Conservation (phyloP, 2,888 invertebrate genomes). For the Drosophila tripunctata region DNA sequence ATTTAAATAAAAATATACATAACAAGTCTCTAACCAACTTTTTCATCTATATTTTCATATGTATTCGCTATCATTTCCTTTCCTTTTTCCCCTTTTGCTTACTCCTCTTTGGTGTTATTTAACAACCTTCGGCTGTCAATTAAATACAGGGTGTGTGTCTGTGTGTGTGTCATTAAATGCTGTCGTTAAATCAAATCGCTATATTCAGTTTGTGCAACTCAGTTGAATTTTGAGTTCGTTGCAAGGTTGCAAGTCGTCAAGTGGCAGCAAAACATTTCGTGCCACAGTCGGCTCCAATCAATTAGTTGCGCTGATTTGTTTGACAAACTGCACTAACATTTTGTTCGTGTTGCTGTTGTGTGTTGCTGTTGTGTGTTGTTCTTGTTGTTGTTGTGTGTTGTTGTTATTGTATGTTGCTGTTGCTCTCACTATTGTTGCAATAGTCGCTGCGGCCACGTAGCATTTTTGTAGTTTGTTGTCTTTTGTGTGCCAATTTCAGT, state of each 20-base stretch:
- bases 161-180: slow-evolving; percentile 37
- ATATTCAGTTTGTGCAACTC: slow-evolving; percentile 28
- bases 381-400: slow-evolving; percentile 10
- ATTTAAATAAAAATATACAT: too few relatives aligned
- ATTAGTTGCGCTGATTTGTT: slow-evolving; percentile 70
- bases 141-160: not conserved
- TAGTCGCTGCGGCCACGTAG: slow-evolving; percentile 48
- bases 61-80: not conserved
- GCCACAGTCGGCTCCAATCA: slow-evolving; percentile 44
- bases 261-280: slow-evolving; percentile 2
- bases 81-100: not conserved
- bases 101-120: not conserved
- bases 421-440: slow-evolving; percentile 44
- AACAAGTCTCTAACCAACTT: too few relatives aligned
- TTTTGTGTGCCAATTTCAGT: slow-evolving; percentile 53
- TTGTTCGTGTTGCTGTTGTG: slow-evolving; percentile 7
- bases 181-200: slow-evolving; percentile 45
- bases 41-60: too few relatives aligned
- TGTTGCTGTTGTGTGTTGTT: slow-evolving; percentile 10
- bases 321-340: slow-evolving; percentile 57
- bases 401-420: slow-evolving; percentile 13
- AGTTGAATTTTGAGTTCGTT: slow-evolving; percentile 26
- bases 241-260: slow-evolving; percentile 2
- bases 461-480: slow-evolving; percentile 47
- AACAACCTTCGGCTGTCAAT: slow-evolving; percentile 2